Conservation (phyloP, 64 coral and sea anemone species). For the Stichodactyla mertensii region DNA sequence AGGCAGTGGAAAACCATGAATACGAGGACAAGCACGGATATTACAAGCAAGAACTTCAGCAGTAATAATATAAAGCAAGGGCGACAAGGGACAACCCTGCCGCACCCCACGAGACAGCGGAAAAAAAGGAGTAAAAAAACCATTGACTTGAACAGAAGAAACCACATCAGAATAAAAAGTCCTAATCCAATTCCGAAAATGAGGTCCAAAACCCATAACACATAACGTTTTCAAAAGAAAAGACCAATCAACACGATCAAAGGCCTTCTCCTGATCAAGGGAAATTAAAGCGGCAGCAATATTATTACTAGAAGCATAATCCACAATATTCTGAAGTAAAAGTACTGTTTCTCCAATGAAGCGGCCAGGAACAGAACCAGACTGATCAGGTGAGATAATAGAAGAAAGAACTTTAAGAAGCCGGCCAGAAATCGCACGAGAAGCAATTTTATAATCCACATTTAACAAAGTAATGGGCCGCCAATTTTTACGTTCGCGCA, state of each 20-base stretch:
- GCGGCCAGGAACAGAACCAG: too few species aligned
- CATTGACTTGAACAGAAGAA: background rate
- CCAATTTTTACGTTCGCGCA: too few species aligned
- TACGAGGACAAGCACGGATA: background rate
- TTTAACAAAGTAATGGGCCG: too few species aligned
- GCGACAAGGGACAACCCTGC: background rate
- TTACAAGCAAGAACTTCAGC: slow-evolving; percentile 20
- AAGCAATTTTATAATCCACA: too few species aligned
- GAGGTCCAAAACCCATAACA: too few species aligned
- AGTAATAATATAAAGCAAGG: slow-evolving; percentile 7
- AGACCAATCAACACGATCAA: background rate
- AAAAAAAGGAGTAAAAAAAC: background rate
- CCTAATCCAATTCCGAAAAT: too few species aligned
- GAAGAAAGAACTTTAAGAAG: too few species aligned
- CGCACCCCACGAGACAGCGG: background rate
- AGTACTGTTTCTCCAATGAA: too few species aligned
- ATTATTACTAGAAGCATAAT: background rate
- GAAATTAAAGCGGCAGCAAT: slow-evolving; percentile 9
- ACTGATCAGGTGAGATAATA: too few species aligned
- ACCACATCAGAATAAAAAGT: too few species aligned
- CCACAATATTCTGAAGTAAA: too few species aligned
- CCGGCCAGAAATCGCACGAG: too few species aligned
- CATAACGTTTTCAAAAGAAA: background rate
- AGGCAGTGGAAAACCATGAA: background rate
- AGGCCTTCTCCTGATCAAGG: background rate